Conservation (phyloP, 2,113 vertebrate genomes). For the Gulo gulo region DNA sequence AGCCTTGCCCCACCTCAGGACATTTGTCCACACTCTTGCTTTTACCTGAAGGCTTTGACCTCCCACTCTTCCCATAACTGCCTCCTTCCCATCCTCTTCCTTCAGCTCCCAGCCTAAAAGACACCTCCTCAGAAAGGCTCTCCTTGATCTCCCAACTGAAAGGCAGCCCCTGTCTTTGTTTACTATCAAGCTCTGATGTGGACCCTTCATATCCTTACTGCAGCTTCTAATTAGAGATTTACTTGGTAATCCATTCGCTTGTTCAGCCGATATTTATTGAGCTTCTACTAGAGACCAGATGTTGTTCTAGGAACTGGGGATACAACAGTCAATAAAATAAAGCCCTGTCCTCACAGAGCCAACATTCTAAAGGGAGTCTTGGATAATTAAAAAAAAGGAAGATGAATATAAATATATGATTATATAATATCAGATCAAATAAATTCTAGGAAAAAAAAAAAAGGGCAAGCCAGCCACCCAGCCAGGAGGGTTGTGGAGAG, state of each 20-base stretch:
- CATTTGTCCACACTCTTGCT: background rate
- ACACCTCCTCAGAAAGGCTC: background rate
- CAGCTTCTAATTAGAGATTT: background rate
- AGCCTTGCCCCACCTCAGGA: background rate
- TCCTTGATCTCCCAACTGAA: background rate
- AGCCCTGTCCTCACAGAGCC: background rate
- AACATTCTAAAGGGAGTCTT: background rate
- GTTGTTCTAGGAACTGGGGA: background rate
- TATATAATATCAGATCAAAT: background rate
- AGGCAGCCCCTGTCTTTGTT: background rate
- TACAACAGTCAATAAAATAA: background rate
- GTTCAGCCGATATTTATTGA: background rate
- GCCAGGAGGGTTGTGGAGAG: background rate
- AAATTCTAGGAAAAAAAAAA: background rate
- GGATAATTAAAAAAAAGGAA: background rate
- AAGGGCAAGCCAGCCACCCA: background rate
- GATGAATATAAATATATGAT: background rate
- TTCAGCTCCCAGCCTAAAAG: background rate
- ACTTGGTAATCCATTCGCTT: background rate
- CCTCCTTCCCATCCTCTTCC: background rate
- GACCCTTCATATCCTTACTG: background rate
- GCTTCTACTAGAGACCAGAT: background rate
- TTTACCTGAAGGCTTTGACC: background rate
- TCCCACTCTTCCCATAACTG: background rate
- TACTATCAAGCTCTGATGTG: background rate